These are phyloP conservation scores for Phaonia tiefii DNA, from an alignment of 2,888 invertebrate species.

Conservation along the genomic window DNA sequence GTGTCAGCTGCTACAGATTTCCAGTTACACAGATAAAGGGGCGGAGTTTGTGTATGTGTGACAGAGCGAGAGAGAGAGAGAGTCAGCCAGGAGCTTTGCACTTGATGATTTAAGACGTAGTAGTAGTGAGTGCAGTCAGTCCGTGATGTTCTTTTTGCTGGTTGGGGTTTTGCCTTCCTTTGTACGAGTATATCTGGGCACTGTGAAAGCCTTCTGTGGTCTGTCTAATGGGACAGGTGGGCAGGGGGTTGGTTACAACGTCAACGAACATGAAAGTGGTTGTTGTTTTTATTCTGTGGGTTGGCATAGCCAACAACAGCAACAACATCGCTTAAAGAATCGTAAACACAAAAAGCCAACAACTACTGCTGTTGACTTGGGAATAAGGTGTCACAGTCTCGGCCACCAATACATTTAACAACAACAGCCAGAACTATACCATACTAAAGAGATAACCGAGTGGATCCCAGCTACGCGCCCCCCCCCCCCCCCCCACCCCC, in stretches of 20 bases:
- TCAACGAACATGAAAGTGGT: conserved; percentile 48
- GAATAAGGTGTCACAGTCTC: conserved; percentile 77
- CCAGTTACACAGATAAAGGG: conserved; percentile 52
- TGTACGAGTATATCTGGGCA: too few species aligned
- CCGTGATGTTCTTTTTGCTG: conserved; percentile 25
- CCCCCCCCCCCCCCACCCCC: too few species aligned
- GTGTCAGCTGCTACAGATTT: conserved; percentile 55
- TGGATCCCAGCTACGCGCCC: conserved; percentile 6
- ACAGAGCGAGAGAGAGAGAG: not conserved
- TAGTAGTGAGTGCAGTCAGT: not conserved
- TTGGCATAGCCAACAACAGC: conserved; percentile 45
- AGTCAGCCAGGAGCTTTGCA: not conserved
- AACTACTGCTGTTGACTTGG: conserved; percentile 77
- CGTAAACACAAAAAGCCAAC: conserved; percentile 39
- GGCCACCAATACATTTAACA: conserved; percentile 60
- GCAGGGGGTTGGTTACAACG: conserved; percentile 32
- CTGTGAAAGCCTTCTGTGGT: too few species aligned
- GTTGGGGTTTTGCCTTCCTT: conserved; percentile 7
- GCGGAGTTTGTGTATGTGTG: conserved; percentile 49
- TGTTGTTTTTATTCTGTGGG: conserved; percentile 57
- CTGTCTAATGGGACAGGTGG: too few species aligned
- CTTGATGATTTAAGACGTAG: conserved; percentile 23
- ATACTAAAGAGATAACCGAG: not conserved
- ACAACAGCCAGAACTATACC: conserved; percentile 21
- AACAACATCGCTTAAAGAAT: not conserved